Conservation (phyloP, 2,113 vertebrate genomes). For the Bagarius yarrelli region DNA sequence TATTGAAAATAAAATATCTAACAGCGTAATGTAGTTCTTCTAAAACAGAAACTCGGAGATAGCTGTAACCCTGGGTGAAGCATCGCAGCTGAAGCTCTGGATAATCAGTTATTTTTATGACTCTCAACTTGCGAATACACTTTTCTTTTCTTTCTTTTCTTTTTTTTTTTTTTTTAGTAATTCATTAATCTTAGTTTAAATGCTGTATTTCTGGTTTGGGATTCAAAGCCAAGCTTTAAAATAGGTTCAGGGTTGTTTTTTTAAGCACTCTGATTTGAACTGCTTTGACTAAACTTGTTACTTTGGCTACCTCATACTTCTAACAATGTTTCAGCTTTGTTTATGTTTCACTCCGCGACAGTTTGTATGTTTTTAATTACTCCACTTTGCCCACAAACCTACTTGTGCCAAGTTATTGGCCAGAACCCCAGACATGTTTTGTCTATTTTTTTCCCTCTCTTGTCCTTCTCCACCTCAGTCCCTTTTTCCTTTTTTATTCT, state of each 20-base stretch:
- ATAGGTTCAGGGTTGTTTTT: background rate
- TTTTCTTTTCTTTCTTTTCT: background rate
- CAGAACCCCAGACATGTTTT: conserved; percentile 41
- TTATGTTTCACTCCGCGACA: conserved; percentile 8
- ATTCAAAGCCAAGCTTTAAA: conserved; percentile 11
- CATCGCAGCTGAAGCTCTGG: conserved; percentile 64
- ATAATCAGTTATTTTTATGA: conserved; percentile 58
- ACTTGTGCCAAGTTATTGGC: conserved; percentile 11
- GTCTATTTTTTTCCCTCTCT: background rate
- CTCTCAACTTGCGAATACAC: conserved; percentile 66
- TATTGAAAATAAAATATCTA: conserved; percentile 75
- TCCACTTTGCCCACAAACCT: conserved; percentile 30
- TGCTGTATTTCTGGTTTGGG: conserved; percentile 11
- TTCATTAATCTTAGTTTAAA: conserved; percentile 65
- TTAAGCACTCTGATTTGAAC: background rate
- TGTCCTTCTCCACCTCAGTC: conserved; percentile 12
- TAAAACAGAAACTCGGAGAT: conserved; percentile 57
- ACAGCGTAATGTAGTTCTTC: conserved; percentile 70
- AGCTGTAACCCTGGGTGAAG: conserved; percentile 67
- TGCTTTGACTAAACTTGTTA: background rate
- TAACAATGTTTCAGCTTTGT: conserved; percentile 2
- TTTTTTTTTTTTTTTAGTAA: conserved; percentile 67
- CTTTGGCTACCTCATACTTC: conserved; percentile 1
- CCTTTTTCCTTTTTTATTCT: conserved; percentile 1
- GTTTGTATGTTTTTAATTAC: conserved; percentile 37